Evolutionary conservation across 2,888 invertebrate genomes (phyloP), one percentile per base, ranked within the genome.

Genomic region (Philopedon plagiatum): DNA sequence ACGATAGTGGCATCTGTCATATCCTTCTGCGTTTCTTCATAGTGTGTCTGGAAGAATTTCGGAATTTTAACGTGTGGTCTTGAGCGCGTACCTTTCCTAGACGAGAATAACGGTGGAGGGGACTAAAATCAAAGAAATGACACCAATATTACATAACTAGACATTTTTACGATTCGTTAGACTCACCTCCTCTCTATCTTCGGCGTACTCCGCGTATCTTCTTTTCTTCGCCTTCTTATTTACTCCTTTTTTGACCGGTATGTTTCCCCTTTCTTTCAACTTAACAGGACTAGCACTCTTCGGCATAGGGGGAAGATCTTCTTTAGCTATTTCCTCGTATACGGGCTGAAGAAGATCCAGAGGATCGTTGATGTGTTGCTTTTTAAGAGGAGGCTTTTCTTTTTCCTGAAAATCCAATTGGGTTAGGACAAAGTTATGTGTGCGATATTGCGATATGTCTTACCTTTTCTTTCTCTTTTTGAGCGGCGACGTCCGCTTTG

Each of bases 21-120:
- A 15, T 76, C 71, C 11, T 70, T 66, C n/a, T 67, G 60, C n/a
- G 37, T 76, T 56, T 75, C 73, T 7, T 77, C 76, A 26, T 68
- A 75, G 11, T 66, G 54, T 0, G 76, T 62, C 70, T 84, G 81
- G 74, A 83, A 86, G 71, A 83, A 84, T 71, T 84, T 83, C 1
- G 85, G 85, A 21, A 85, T 80, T 78, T 85, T 86, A 1, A 84
- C 83, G 71, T 85, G 83, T 1, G 85, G 86, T 3, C 86, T 78
- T 0, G 86, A 85, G 56, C 85, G 76, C 5, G 85, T 86, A 1
- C 86, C 85, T 77, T 84, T 84, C 34, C 85, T 80, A 39, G 82
- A 80, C 0, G 81, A 77, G 49, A 84, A 78, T 2, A 81, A 76
- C 5, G 83, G 83, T 5, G 83, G 83, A 2, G 81, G 80, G 2